phyloP scores from a whole-genome alignment of 2,888 invertebrate species.

The Metopia argyrocephala region DNA sequence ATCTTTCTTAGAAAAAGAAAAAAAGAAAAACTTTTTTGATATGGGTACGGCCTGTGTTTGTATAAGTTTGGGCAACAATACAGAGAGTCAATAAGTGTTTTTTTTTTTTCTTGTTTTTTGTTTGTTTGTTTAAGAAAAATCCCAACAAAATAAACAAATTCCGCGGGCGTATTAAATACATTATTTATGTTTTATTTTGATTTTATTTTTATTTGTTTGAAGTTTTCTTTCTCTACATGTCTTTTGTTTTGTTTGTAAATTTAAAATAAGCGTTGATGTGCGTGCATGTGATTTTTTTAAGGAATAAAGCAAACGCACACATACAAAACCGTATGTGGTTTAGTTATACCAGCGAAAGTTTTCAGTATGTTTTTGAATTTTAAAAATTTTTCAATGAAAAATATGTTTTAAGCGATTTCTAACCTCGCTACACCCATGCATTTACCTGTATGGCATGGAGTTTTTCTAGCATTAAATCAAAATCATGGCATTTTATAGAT shows the following conservation, averaged over 20 bases:
- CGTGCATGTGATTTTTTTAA: not conserved
- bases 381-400: too few species aligned
- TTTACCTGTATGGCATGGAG: too few species aligned
- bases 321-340: not conserved
- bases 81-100: too few species aligned
- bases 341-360: not conserved
- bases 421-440: too few species aligned
- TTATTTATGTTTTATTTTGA: slow-evolving; percentile 61
- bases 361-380: too few species aligned
- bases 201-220: slow-evolving; percentile 46
- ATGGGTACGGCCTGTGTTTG: too few species aligned
- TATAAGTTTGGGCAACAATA: not conserved
- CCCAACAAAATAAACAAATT: slow-evolving; percentile 60
- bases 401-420: too few species aligned
- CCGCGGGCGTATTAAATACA: slow-evolving; percentile 64
- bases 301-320: not conserved
- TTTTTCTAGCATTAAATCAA: too few species aligned
- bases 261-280: not conserved
- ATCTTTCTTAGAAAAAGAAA: not conserved
- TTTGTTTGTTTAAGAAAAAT: too few species aligned
- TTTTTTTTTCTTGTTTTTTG: too few species aligned
- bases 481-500: too few species aligned
- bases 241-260: not conserved
- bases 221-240: slow-evolving; percentile 19
- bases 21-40: not conserved